Evolutionary conservation across 2,113 vertebrate genomes (phyloP).

Genomic region (Sardina pilchardus): DNA sequence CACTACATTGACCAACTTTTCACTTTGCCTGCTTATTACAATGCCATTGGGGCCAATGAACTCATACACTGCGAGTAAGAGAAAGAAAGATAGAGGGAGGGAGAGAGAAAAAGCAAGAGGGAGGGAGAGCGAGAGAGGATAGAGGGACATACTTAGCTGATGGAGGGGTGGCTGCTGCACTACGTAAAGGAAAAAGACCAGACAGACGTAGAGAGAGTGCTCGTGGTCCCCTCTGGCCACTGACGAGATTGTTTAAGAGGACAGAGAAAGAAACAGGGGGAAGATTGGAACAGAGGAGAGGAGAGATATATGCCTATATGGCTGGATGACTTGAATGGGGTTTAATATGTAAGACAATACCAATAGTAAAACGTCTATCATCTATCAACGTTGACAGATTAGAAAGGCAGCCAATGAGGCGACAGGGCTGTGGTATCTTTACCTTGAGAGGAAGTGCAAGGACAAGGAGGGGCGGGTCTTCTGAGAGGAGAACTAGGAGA

Average conservation of each 20-base stretch:
- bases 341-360: too few species aligned
- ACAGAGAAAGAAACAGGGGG: slow-evolving; percentile 46
- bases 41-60: too few species aligned
- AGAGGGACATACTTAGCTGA: slow-evolving; percentile 45
- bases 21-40: too few species aligned
- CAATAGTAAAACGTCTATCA: too few species aligned
- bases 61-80: not conserved
- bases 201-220: slow-evolving; percentile 51
- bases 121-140: not conserved
- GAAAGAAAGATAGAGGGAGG: too few species aligned
- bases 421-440: slow-evolving; percentile 28
- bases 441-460: slow-evolving; percentile 52
- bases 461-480: slow-evolving; percentile 51
- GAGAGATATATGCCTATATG: not conserved
- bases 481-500: slow-evolving; percentile 46
- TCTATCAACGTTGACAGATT: not conserved
- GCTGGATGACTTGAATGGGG: too few species aligned
- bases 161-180: slow-evolving; percentile 47
- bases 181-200: slow-evolving; percentile 51
- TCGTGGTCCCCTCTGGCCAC: slow-evolving; percentile 43
- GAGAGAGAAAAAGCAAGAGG: too few species aligned
- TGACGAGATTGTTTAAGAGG: not conserved
- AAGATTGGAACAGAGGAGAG: not conserved
- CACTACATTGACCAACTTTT: too few species aligned
- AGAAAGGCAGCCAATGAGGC: not conserved